phyloP scores from a whole-genome alignment of 1,140 invertebrate genomes.

The Drosophila malerkotliana region DNA sequence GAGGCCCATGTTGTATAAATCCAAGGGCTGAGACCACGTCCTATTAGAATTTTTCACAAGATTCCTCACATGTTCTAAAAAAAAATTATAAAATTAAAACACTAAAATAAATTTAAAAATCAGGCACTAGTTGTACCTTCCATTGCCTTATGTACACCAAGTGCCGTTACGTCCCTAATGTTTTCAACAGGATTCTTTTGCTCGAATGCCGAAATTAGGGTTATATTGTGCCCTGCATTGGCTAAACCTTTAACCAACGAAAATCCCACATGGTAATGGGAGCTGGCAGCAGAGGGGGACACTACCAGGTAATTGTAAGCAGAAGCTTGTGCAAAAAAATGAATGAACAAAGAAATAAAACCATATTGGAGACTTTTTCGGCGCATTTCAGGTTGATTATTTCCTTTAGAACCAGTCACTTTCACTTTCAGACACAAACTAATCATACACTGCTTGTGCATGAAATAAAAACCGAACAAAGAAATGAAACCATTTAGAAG shows the following conservation, averaged over 20 bases:
- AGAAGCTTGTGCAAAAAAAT: constrained; percentile 45
- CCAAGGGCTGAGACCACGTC: too few species aligned
- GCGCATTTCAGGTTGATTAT: constrained; percentile 8
- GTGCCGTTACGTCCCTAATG: constrained; percentile 84
- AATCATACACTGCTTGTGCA: too few species aligned
- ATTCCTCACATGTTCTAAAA: too few species aligned
- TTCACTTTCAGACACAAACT: too few species aligned
- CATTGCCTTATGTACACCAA: constrained; percentile 37
- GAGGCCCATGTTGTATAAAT: too few species aligned
- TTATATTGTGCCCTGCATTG: constrained; percentile 85
- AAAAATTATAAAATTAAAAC: too few species aligned
- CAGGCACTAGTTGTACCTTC: constrained; percentile 22
- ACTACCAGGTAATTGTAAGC: constrained; percentile 82
- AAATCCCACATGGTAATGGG: constrained; percentile 86
- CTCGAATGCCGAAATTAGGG: constrained; percentile 85
- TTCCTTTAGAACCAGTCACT: too few species aligned
- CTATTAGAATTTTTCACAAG: too few species aligned
- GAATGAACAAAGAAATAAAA: constrained; percentile 33
- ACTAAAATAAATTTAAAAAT: too few species aligned
- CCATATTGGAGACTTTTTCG: constrained; percentile 28
- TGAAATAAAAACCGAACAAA: too few species aligned
- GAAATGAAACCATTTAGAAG: too few species aligned
- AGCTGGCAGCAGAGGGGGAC: constrained; percentile 84
- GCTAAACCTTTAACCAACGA: constrained; percentile 85
- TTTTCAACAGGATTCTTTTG: constrained; percentile 84